Evolutionary conservation across 2,797 vertebrate species (phyloP).

Genomic region (Phrynocephalus vlangalii): DNA sequence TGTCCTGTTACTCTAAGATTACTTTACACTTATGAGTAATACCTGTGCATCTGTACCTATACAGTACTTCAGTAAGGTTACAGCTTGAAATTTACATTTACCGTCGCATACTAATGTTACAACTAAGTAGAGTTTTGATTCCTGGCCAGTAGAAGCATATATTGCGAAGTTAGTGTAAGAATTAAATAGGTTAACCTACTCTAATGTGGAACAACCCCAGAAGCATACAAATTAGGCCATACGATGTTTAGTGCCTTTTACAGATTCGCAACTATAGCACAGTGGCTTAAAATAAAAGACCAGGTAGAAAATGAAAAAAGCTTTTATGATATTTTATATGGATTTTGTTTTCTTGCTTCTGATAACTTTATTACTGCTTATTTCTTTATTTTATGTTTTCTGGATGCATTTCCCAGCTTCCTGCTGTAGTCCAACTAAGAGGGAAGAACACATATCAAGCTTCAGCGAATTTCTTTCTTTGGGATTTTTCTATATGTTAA

Average conservation of each 20-base stretch:
- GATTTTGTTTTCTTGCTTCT: background rate
- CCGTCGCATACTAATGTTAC: fast-evolving
- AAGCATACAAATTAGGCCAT: fast-evolving
- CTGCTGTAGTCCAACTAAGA: background rate
- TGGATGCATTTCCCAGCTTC: background rate
- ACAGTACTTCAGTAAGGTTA: background rate
- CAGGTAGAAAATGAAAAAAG: fast-evolving
- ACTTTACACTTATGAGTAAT: background rate
- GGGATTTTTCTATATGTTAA: background rate
- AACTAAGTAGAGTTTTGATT: background rate
- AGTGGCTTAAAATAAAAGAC: background rate
- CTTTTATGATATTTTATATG: slow-evolving; percentile 18
- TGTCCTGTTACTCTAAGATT: background rate
- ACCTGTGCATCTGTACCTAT: background rate
- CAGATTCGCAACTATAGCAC: background rate
- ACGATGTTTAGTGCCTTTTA: background rate
- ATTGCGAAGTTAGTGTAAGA: background rate
- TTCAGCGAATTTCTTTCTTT: no score
- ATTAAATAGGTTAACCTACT: background rate
- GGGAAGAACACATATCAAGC: background rate
- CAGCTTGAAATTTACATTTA: background rate
- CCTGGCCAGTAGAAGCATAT: background rate
- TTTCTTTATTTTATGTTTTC: background rate
- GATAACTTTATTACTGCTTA: slow-evolving; percentile 6
- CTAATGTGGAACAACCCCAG: background rate